Conservation (phyloP, 2,888 invertebrate genomes). For the Pandemis cinnamomeana region DNA sequence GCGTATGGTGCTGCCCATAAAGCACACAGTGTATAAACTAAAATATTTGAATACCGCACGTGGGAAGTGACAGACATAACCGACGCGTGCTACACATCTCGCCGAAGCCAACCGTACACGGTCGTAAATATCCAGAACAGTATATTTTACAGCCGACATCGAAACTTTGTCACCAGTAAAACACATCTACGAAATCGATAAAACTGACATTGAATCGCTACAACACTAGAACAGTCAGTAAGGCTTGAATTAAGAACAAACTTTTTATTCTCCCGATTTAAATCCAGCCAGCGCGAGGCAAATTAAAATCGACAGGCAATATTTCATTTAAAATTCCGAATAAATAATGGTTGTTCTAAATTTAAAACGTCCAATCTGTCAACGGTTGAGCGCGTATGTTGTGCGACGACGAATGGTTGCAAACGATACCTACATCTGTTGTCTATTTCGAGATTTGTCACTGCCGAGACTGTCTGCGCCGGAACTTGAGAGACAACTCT, state of each 20-base stretch:
- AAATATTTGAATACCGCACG: slow-evolving; percentile 74
- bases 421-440: slow-evolving; percentile 79
- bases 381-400: slow-evolving; percentile 81
- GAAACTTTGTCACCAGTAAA: slow-evolving; percentile 51
- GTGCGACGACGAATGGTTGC: slow-evolving; percentile 80
- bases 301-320: slow-evolving; percentile 70
- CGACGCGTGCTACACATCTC: slow-evolving; percentile 68
- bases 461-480: slow-evolving; percentile 70
- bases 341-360: slow-evolving; percentile 78
- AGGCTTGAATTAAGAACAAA: slow-evolving; percentile 10
- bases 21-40: slow-evolving; percentile 70
- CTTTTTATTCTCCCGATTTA: slow-evolving; percentile 5
- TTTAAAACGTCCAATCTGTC: slow-evolving; percentile 82
- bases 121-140: slow-evolving; percentile 64
- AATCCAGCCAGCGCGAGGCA: slow-evolving; percentile 39
- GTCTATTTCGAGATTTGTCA: slow-evolving; percentile 82
- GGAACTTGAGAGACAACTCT: slow-evolving; percentile 72
- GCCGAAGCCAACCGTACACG: slow-evolving; percentile 56
- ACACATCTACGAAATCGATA: slow-evolving; percentile 52
- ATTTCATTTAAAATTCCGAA: slow-evolving; percentile 76
- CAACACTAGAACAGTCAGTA: slow-evolving; percentile 17
- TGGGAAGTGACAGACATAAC: slow-evolving; percentile 68
- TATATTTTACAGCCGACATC: slow-evolving; percentile 56
- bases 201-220: slow-evolving; percentile 47
- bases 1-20: slow-evolving; percentile 65